These are phyloP conservation scores for Micrasema longulum DNA, from an alignment of 1,140 invertebrate genomes.

Conservation along the genomic window DNA sequence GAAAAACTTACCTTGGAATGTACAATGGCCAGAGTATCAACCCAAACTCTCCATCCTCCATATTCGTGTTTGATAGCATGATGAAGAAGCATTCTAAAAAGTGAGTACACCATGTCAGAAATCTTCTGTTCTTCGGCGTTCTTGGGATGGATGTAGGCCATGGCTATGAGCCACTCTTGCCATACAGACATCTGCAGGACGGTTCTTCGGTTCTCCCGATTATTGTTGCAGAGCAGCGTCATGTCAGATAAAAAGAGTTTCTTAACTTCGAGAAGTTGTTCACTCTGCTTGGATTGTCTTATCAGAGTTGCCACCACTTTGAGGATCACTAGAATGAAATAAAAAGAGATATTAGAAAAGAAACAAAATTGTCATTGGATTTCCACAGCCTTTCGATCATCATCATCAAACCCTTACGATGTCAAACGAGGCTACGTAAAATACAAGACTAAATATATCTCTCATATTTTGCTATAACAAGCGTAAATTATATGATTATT, in stretches of 20 bases:
- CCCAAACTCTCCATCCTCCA: constrained; percentile 99
- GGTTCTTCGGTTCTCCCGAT: constrained; percentile 95
- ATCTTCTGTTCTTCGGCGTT: constrained; percentile 96
- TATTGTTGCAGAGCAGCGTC: constrained; percentile 96
- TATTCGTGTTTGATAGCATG: constrained; percentile 99
- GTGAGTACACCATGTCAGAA: constrained; percentile 97
- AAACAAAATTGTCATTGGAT: too few species aligned
- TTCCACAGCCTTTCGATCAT: too few species aligned
- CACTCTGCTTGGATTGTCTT: constrained; percentile 93
- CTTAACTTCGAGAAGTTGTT: constrained; percentile 93
- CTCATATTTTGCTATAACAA: too few species aligned
- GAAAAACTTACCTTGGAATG: constrained; percentile 91
- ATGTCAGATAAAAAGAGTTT: constrained; percentile 97
- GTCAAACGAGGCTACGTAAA: too few species aligned
- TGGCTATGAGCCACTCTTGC: constrained; percentile 99
- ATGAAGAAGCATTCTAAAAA: constrained; percentile 96
- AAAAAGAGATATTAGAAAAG: too few species aligned
- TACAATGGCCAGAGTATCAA: constrained; percentile 98
- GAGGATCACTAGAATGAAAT: constrained; percentile 85
- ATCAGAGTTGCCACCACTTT: constrained; percentile 98
- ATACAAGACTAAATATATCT: too few species aligned
- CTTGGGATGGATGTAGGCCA: constrained; percentile 98
- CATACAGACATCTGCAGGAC: constrained; percentile 99
- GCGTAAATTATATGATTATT: too few species aligned
- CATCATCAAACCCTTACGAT: too few species aligned